A percentile compares a stretch with the other conserved stretches of the same genome.
Conservation (phyloP, 2,113 vertebrate genomes). For the Tetrax tetrax region DNA sequence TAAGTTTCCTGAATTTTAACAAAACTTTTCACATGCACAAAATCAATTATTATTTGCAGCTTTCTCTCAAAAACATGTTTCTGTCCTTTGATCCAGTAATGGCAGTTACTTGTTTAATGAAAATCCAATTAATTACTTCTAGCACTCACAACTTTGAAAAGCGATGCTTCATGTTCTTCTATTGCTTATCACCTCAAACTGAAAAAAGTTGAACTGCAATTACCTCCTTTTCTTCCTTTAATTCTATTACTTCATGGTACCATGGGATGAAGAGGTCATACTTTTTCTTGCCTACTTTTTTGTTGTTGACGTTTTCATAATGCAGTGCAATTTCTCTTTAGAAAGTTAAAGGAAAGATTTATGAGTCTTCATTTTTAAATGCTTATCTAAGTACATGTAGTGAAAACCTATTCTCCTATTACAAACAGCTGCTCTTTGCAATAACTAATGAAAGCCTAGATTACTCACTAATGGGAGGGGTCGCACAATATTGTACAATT, state of each 20-base stretch:
- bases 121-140: neutral
- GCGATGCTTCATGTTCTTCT: neutral
- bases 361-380: slow-evolving; percentile 57
- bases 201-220: slow-evolving; percentile 23
- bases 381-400: slow-evolving; percentile 38
- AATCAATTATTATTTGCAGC: neutral
- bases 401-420: slow-evolving; percentile 39
- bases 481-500: neutral
- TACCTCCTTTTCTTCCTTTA: slow-evolving; percentile 79
- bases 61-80: neutral
- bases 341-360: slow-evolving; percentile 68
- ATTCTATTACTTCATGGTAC: slow-evolving; percentile 74
- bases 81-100: neutral
- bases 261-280: slow-evolving; percentile 69
- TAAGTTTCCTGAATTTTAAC: neutral
- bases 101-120: neutral
- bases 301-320: slow-evolving; percentile 82
- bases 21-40: neutral
- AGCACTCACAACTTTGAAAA: neutral
- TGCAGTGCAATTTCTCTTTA: slow-evolving; percentile 67
- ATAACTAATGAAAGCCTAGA: slow-evolving; percentile 42
- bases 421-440: slow-evolving; percentile 46
- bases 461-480: neutral
- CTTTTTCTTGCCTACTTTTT: slow-evolving; percentile 71
- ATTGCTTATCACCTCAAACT: neutral